Percentiles rank a stretch among this genome's conserved stretches.
Evolutionary conservation across 2,888 invertebrate species (phyloP).

Genomic region (Hypena proboscidalis): DNA sequence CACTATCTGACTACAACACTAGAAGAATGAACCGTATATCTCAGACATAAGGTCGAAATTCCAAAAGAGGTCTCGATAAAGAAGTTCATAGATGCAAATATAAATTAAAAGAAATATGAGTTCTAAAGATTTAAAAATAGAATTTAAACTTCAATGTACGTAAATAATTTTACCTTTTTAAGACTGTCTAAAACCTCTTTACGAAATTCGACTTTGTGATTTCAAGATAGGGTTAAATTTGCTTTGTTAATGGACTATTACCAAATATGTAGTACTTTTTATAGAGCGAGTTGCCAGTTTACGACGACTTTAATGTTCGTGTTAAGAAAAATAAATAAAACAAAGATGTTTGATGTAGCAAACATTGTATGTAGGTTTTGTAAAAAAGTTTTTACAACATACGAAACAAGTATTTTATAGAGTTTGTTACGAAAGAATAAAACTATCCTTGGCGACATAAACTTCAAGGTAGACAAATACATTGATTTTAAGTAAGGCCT

Average conservation of each 20-base stretch:
- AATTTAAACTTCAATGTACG: conserved; percentile 3
- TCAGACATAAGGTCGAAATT: conserved; percentile 8
- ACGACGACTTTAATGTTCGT: conserved; percentile 24
- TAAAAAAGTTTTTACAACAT: conserved; percentile 3
- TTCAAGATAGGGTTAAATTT: conserved; percentile 12
- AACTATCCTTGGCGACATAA: too few relatives aligned
- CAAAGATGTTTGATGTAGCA: conserved; percentile 19
- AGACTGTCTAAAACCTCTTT: neutral
- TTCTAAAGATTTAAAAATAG: neutral
- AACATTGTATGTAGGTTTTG: conserved; percentile 15
- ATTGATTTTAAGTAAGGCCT: too few relatives aligned
- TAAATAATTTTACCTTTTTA: neutral
- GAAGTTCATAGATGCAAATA: conserved; percentile 1
- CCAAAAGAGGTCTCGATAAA: neutral
- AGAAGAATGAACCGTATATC: conserved; percentile 17
- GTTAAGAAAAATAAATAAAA: conserved; percentile 24
- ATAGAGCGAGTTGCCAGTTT: conserved; percentile 24
- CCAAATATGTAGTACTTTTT: conserved; percentile 27
- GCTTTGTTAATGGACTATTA: conserved; percentile 7
- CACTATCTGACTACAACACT: conserved; percentile 11
- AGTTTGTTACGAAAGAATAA: too few relatives aligned
- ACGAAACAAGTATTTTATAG: neutral
- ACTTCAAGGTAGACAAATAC: too few relatives aligned
- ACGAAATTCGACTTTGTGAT: conserved; percentile 11
- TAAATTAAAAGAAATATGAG: neutral